Base-by-base conservation (phyloP, 2,797 vertebrate species). In the Pangasius larnaudii region DNA sequence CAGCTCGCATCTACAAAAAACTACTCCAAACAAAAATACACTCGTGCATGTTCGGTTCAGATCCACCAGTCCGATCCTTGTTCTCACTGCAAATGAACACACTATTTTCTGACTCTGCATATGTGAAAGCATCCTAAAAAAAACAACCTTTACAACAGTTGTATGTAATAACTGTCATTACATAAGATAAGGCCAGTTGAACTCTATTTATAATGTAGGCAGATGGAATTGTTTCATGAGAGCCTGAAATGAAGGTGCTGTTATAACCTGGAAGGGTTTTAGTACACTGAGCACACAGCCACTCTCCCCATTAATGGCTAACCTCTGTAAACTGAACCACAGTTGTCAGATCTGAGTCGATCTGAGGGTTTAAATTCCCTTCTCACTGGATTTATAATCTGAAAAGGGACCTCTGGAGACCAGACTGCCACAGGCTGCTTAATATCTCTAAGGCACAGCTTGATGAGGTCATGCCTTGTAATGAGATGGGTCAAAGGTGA, bases 401-500 rank as follows among this genome's bases (percentile, higher is more conserved):
- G 49, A 82, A 86, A 65, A 63, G 4, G 30, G n/a, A 77, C 79
- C 69, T 83, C 79, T 14, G 58, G 59, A 69, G 59, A 61, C 24
- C 16, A 0, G 71, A n/a, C 46, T 56, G 71, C 56, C 71, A 56
- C 11, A 0, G 51, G 49, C 88, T 79, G 85, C 84, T 87, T 78
- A 87, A 61, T 61, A 77, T 86, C 79, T 83, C 63, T 24, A 39
- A 58, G 85, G 46, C 36, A 19, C 14, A 13, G 72, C 63, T 51
- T 61, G 81, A 87, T 84, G 80, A 86, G 85, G 79, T 86, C 85
- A 84, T n/a, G 79, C 30, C 36, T 84, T 19, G 8, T 78, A 77
- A 86, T 78, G 79, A 89, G 67, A n/a, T 36, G 59, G 72, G 72
- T 84, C 85, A 79, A 71, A 61, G 88, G 65, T 71, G 27, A 85